Evolutionary conservation across 1,140 invertebrate species (phyloP), one percentile per base, ranked within the genome.

Genomic region (Heliconius eleuchia): DNA sequence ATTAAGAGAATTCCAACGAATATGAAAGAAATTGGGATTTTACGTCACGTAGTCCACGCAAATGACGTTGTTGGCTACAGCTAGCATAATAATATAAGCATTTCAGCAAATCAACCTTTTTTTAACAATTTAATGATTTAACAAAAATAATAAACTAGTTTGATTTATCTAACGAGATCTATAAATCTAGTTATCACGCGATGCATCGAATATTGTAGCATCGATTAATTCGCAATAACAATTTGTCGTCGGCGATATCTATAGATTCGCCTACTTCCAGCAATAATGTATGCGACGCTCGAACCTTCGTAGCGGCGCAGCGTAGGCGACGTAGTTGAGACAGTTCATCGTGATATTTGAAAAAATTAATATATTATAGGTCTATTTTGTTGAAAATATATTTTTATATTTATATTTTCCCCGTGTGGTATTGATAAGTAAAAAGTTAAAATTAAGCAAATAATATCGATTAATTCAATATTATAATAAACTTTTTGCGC

Each of bases 161-260:
- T 0, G 3, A 66, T 3, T 66, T 66, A 30, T 66, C 60, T 66
- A 66, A 66, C 60, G 27, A 66, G 60, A 66, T 66, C 79, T 46
- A 73, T 75, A 73, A 76, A 80, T 73, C 73, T 75, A 75, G 73
- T 84, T 85, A 81, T 83, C 76, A 82, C 79, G 78, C 76, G 73
- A 77, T 80, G 70, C 83, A 88, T 88, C 85, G 84, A 86, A 86
- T 78, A 77, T 83, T 83, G 75, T 76, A 75, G 83, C 74, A 90
- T 89, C 87, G 89, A 92, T 92, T 92, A 92, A 89, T 90, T 88
- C 81, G 88, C 89, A 90, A 90, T 91, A 89, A 87, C 88, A 91
- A 91, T 92, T 92, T 92, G 91, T 92, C 89, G 91, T 89, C 89
- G 87, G 82, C 88, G 89, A 90, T 90, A 90, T 89, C 86, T 88